Conservation (phyloP, 2,113 vertebrate species). For the Hypomesus transpacificus region DNA sequence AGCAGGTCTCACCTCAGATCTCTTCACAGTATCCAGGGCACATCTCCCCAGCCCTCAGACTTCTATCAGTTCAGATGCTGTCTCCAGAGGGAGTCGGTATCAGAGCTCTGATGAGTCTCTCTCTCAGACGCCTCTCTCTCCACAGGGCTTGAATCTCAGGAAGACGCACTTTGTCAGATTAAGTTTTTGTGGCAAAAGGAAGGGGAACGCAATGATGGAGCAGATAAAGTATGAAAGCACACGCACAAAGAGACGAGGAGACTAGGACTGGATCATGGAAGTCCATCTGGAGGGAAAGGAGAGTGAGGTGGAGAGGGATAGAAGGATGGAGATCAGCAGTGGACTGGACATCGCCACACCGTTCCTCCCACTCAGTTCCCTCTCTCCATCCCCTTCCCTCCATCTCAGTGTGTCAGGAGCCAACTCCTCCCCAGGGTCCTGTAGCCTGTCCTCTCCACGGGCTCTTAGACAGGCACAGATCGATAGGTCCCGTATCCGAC, state of each 20-base stretch:
- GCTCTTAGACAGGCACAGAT: conserved; percentile 33
- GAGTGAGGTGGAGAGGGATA: background rate
- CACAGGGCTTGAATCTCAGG: conserved; percentile 44
- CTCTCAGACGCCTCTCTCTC: conserved; percentile 44
- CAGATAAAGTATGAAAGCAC: background rate
- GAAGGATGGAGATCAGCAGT: background rate
- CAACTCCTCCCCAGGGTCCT: conserved; percentile 19
- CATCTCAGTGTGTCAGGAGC: background rate
- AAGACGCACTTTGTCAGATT: conserved; percentile 60
- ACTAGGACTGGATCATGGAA: too few relatives aligned
- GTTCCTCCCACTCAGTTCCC: background rate
- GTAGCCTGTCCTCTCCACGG: conserved; percentile 7
- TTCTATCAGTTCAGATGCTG: conserved; percentile 55
- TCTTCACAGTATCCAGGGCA: conserved; percentile 22
- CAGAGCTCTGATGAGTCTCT: conserved; percentile 45
- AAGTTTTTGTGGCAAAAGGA: conserved; percentile 53
- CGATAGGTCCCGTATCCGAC: background rate
- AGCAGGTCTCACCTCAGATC: background rate
- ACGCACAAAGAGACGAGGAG: background rate
- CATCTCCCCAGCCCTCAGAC: conserved; percentile 49
- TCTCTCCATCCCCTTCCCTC: background rate
- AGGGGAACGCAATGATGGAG: too few relatives aligned
- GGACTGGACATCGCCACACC: background rate
- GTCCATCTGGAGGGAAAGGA: too few relatives aligned
- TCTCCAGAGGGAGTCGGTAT: conserved; percentile 52